Conservation (phyloP, 2,113 vertebrate species). For the Apus apus region DNA sequence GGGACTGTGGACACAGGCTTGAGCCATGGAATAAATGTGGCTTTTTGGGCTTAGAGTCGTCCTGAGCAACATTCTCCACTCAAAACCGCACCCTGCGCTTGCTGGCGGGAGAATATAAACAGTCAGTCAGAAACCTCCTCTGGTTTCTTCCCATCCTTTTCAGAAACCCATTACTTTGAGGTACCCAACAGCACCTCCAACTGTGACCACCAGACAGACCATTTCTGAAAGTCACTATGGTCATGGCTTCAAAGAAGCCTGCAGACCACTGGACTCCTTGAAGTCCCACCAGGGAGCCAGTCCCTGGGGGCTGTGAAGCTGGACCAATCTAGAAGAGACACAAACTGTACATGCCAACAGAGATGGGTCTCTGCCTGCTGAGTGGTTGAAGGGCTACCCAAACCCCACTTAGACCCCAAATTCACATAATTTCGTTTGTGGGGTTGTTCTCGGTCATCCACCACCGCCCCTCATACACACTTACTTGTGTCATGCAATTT, state of each 20-base stretch:
- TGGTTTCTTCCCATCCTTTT: neutral
- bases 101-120: constrained; percentile 33
- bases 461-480: accelerated
- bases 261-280: neutral
- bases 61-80: constrained; percentile 63
- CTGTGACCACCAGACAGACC: neutral
- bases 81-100: constrained; percentile 48
- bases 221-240: neutral
- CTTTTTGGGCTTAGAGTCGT: constrained; percentile 44
- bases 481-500: neutral
- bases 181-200: neutral
- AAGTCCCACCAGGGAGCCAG: neutral
- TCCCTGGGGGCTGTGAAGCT: accelerated
- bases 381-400: neutral
- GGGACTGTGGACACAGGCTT: constrained; percentile 46
- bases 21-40: constrained; percentile 60
- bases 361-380: neutral
- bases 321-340: neutral
- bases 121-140: constrained; percentile 37
- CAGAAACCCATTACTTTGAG: neutral
- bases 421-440: neutral
- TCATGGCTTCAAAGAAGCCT: neutral
- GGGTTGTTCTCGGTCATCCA: neutral
- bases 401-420: neutral
- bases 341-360: neutral